Evolutionary conservation across 2,797 vertebrate species (phyloP).

Genomic region (Epinephelus coioides): DNA sequence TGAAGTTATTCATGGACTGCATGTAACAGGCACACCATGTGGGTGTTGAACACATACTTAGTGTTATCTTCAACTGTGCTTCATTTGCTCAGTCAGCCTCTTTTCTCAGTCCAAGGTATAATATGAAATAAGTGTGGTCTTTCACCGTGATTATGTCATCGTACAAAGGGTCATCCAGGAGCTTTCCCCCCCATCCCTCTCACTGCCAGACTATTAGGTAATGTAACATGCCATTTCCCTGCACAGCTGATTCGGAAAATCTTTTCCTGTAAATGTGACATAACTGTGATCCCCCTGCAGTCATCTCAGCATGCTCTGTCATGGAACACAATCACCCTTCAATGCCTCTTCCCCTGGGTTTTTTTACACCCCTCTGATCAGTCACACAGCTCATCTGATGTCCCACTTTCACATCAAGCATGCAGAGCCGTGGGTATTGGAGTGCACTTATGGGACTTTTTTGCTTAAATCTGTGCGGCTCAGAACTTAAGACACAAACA

Average conservation of each 20-base stretch:
- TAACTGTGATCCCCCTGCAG: slow-evolving; percentile 53
- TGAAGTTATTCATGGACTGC: slow-evolving; percentile 61
- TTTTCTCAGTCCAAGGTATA: slow-evolving; percentile 11
- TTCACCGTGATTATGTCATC: slow-evolving; percentile 9
- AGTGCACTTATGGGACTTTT: slow-evolving; percentile 15
- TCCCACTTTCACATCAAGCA: slow-evolving; percentile 40
- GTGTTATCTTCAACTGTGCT: slow-evolving; percentile 32
- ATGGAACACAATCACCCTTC: slow-evolving; percentile 41
- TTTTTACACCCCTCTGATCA: slow-evolving; percentile 35
- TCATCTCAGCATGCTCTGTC: slow-evolving; percentile 47
- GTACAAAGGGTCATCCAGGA: slow-evolving; percentile 22
- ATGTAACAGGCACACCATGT: slow-evolving; percentile 41
- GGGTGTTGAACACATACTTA: slow-evolving; percentile 33
- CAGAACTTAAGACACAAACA: slow-evolving; percentile 20
- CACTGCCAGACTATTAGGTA: slow-evolving; percentile 35
- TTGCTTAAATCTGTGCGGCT: slow-evolving; percentile 24
- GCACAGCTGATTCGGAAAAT: slow-evolving; percentile 46
- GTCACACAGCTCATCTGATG: slow-evolving; percentile 38
- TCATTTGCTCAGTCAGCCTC: slow-evolving; percentile 34
- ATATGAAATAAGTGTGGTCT: not conserved
- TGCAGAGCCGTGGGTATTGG: slow-evolving; percentile 7
- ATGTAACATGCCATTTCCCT: slow-evolving; percentile 35
- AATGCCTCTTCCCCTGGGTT: slow-evolving; percentile 7
- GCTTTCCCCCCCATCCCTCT: not conserved
- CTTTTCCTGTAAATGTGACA: slow-evolving; percentile 44